phyloP scores from a whole-genome alignment of 2,797 vertebrate genomes.

The Molossus molossus region DNA sequence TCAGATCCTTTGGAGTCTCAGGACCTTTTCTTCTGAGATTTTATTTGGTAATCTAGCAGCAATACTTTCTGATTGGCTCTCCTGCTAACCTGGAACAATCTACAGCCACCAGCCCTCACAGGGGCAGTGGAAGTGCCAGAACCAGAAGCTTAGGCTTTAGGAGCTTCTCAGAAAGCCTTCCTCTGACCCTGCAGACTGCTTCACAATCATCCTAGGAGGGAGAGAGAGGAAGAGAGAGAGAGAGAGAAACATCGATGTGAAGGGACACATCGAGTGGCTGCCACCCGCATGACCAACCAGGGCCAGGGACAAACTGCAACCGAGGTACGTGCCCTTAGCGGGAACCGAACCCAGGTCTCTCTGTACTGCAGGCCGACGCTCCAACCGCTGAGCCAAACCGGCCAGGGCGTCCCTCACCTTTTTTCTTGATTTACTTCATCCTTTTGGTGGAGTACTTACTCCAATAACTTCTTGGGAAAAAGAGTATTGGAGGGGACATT shows the following conservation, averaged over 20 bases:
- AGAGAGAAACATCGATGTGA: no score
- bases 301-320: no score
- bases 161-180: background rate
- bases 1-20: background rate
- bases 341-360: no score
- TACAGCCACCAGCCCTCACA: background rate
- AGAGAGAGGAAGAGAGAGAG: no score
- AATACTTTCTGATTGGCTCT: background rate
- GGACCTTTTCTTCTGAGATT: constrained; percentile 16
- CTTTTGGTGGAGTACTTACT: background rate
- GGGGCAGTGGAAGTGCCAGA: background rate
- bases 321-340: no score
- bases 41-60: background rate
- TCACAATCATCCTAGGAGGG: background rate
- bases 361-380: no score
- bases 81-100: no score
- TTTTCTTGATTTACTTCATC: background rate
- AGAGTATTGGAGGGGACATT: background rate
- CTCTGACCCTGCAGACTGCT: background rate
- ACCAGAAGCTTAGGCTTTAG: background rate
- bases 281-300: no score
- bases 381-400: no score
- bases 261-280: no score
- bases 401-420: no score
- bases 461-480: background rate